Evolutionary conservation across 2,113 vertebrate species (phyloP), one percentile per base, ranked within the genome.

Genomic region (Thermophis baileyi): DNA sequence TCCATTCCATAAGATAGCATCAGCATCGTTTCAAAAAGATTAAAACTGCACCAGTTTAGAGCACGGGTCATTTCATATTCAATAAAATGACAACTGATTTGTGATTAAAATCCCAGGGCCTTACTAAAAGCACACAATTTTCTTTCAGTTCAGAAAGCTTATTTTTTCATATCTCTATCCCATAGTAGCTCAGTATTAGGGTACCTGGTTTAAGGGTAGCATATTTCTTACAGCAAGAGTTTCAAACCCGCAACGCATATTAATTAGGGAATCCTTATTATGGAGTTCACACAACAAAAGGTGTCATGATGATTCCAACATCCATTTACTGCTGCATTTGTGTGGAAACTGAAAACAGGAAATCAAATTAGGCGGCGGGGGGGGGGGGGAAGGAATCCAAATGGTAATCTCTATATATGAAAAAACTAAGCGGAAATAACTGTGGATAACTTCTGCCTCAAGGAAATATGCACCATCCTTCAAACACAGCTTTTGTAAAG

Each of bases 401-500:
- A 49, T 46, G 6, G 11, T 50, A 49, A 46, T 27, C 24, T 47
- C 11, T 87, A 87, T 51, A 88, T 51, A 88, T 18, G 49, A n/a
- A 91, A 95, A 1, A 40, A 47, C 51, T 91, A 85, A 89, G 49
- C 1, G 0, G 85, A 92, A 49, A 49, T 20, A 92, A 88, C 86
- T 69, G 4, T 50, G 25, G 12, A 27, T 57, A 57, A 40, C 89
- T 86, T 27, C 50, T 35, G 35, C 24, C 89, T 81, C 90, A 93
- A 93, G 86, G 2, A 92, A 25, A 87, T 44, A 40, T 91, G 6
- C 63, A 9, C 46, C 90, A 69, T 89, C 90, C 47, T 90, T 85
- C 90, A 91, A 90, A n/a, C 22, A 0, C 30, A 35, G 85, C 88
- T 96, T 46, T 86, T 94, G 94, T 91, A 46, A 74, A 95, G 24